These are phyloP conservation scores for Plemyria rubiginata DNA, from an alignment of 2,888 invertebrate species.

Conservation along the genomic window DNA sequence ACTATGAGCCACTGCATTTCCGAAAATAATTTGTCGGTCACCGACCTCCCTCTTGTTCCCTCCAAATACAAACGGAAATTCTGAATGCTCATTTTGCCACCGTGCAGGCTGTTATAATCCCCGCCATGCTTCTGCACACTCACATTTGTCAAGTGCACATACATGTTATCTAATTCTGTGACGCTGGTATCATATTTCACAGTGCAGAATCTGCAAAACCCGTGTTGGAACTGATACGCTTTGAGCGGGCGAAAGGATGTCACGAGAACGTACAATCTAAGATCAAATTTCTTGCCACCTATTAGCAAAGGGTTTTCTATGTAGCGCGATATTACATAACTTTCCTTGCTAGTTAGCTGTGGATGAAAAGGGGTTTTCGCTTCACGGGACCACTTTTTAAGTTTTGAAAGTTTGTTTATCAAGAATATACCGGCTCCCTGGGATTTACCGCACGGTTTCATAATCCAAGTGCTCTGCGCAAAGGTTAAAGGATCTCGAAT, in stretches of 20 bases:
- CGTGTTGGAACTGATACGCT: constrained; percentile 96
- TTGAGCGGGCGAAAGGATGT: constrained; percentile 97
- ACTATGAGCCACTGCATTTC: constrained; percentile 96
- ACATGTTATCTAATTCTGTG: constrained; percentile 96
- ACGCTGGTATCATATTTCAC: constrained; percentile 97
- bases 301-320: constrained; percentile 97
- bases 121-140: constrained; percentile 98
- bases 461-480: constrained; percentile 98
- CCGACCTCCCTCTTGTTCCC: constrained; percentile 94
- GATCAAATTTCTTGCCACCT: constrained; percentile 98
- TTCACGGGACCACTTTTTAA: constrained; percentile 96
- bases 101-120: constrained; percentile 97
- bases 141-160: constrained; percentile 98
- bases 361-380: constrained; percentile 94
- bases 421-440: constrained; percentile 97
- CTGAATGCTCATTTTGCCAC: constrained; percentile 97
- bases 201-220: constrained; percentile 98
- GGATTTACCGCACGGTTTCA: constrained; percentile 98
- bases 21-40: constrained; percentile 95
- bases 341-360: constrained; percentile 91
- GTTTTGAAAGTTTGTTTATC: constrained; percentile 96
- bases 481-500: too few relatives aligned
- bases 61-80: constrained; percentile 96
- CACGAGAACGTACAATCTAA: constrained; percentile 95
- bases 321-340: constrained; percentile 98